These are phyloP conservation scores for Meandrusa payeni DNA, from an alignment of 2,888 invertebrate species.

Conservation along the genomic window DNA sequence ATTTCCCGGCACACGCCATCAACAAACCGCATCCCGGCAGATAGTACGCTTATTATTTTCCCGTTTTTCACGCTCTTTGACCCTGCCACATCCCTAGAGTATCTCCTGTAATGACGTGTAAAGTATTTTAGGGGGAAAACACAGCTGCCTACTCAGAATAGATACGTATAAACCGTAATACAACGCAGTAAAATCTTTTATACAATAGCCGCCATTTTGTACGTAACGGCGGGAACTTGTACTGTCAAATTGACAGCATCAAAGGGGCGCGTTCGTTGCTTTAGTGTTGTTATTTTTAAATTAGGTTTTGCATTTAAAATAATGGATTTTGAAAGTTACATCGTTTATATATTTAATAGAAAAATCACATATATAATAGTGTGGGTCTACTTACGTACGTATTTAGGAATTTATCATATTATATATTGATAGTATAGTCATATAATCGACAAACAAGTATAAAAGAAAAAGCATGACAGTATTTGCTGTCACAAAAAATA, in stretches of 20 bases:
- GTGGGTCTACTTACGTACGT: no score
- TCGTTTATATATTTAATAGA: no score
- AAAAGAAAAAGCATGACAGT: no score
- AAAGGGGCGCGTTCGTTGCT: slow-evolving; percentile 52
- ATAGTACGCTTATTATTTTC: slow-evolving; percentile 52
- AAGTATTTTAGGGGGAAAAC: slow-evolving; percentile 47
- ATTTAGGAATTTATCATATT: no score
- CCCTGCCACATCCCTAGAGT: slow-evolving; percentile 42
- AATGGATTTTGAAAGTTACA: no score
- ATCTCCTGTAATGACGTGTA: slow-evolving; percentile 64
- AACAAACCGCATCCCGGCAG: slow-evolving; percentile 30
- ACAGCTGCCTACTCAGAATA: slow-evolving; percentile 38
- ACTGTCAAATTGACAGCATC: slow-evolving; percentile 68
- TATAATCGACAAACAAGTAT: no score
- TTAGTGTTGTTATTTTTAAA: slow-evolving; percentile 54
- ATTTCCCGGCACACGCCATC: slow-evolving; percentile 20
- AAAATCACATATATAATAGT: no score
- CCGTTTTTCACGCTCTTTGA: slow-evolving; percentile 67
- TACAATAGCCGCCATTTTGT: slow-evolving; percentile 17
- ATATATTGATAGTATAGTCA: no score
- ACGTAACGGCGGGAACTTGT: slow-evolving; percentile 33
- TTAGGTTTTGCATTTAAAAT: slow-evolving; percentile 6
- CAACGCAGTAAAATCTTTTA: slow-evolving; percentile 27
- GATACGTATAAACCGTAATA: slow-evolving; percentile 28
- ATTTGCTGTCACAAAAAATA: no score